Evolutionary conservation across 2,797 vertebrate genomes (phyloP), one percentile per base, ranked within the genome.

Genomic region (Cirrhinus mrigala): DNA sequence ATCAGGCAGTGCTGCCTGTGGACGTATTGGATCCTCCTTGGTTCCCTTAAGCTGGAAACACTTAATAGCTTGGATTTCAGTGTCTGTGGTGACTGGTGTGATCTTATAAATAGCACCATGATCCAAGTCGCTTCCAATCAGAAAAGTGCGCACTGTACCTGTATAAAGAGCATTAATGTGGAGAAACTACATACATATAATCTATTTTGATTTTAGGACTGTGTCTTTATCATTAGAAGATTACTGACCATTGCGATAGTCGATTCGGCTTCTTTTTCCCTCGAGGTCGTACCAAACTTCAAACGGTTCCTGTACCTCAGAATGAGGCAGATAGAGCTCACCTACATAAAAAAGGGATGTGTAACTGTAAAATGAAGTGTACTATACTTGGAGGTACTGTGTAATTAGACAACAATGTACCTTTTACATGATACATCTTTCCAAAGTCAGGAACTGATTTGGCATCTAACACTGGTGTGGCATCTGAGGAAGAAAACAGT

Each of bases 31-130:
- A 0, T 93, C 93, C 0, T 94, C 92, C 89, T 95, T 86, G 20
- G 96, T 97, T 12, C 96, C 97, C 0, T 94, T 95, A 87, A 95
- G 83, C 90, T 95, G 95, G 91, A 97, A 97, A 81, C 96, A 97
- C 82, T 94, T 96, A 89, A 94, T 93, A 37, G 93, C 56, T 14
- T 96, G 96, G 83, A 91, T 87, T 88, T 94, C 95, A 0, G 89
- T 92, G 90, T 96, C 95, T 0, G 94, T 96, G n/a, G 95, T 97
- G 87, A 95, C 94, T 0, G 95, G 96, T 0, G 92, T 95, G 89
- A 96, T 94, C 91, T 96, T 96, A 80, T 95, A 97, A 79, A 84
- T 70, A 44, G 91, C 54, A 2, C 96, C 95, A 0, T 94, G 94
- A 6, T 93, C 93, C 83, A 93, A 89, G 86, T 90, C 88, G 0